phyloP scores from a whole-genome alignment of 2,888 invertebrate species.

The Perizoma flavofasciatum region DNA sequence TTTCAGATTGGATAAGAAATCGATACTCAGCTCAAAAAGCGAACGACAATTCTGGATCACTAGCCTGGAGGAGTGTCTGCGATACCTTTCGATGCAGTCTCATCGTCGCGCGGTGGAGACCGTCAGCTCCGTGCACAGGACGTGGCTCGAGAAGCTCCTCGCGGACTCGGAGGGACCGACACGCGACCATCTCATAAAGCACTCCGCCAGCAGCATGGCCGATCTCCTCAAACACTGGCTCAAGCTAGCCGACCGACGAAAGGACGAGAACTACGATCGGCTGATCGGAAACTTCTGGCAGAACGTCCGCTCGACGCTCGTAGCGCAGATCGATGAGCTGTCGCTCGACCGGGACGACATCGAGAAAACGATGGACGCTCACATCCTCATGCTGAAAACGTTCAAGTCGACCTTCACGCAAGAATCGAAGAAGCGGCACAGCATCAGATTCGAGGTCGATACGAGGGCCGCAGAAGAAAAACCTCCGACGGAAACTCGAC shows the following conservation, averaged over 20 bases:
- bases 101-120: conserved; percentile 48
- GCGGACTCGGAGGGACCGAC: conserved; percentile 34
- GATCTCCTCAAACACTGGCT: conserved; percentile 64
- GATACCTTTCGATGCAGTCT: conserved; percentile 55
- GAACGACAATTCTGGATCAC: conserved; percentile 87
- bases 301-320: conserved; percentile 58
- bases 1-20: conserved; percentile 84
- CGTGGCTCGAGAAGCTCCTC: conserved; percentile 56
- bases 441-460: conserved; percentile 59
- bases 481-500: conserved; percentile 4
- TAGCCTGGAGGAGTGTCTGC: conserved; percentile 90
- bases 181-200: conserved; percentile 48
- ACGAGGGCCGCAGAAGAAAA: conserved; percentile 11
- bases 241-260: conserved; percentile 48
- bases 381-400: conserved; percentile 57
- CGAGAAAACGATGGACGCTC: conserved; percentile 69
- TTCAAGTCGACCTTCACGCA: conserved; percentile 51
- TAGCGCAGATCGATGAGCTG: conserved; percentile 61
- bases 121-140: conserved; percentile 51
- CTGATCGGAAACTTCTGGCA: conserved; percentile 70
- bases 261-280: conserved; percentile 55
- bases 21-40: conserved; percentile 84
- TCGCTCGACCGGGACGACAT: conserved; percentile 65
- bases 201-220: conserved; percentile 54
- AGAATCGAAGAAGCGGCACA: conserved; percentile 52